Conservation (phyloP, 2,113 vertebrate species). For the Actinemys pallida region DNA sequence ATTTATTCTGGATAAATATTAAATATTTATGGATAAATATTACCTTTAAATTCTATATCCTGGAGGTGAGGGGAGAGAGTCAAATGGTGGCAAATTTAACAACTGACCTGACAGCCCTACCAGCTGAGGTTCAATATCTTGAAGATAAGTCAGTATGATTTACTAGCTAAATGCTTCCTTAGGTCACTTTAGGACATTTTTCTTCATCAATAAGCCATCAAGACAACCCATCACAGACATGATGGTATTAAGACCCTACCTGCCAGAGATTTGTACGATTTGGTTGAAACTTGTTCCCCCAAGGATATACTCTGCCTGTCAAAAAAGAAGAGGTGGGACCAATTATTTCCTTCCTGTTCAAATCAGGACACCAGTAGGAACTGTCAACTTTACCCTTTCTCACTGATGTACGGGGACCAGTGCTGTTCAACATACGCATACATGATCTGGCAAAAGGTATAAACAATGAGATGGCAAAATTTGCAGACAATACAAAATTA, state of each 20-base stretch:
- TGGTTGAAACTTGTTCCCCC: conserved; percentile 93
- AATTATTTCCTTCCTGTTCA: not conserved
- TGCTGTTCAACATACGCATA: not conserved
- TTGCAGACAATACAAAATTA: not conserved
- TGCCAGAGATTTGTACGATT: conserved; percentile 96
- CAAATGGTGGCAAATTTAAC: not conserved
- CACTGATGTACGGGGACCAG: not conserved
- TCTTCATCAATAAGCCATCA: not conserved
- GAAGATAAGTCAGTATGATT: not conserved
- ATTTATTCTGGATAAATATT: not conserved
- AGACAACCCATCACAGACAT: rapidly evolving
- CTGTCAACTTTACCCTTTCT: not conserved
- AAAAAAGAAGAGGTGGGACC: not conserved
- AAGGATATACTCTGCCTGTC: conserved; percentile 91
- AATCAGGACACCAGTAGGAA: rapidly evolving
- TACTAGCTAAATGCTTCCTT: not conserved
- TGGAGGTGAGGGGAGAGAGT: not conserved
- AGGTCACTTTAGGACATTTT: not conserved
- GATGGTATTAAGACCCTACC: conserved; percentile 78
- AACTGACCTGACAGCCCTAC: not conserved
- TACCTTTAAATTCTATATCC: not conserved
- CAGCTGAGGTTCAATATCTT: not conserved
- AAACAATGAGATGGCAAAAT: not conserved
- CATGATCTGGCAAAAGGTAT: not conserved
- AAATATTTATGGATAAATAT: not conserved